Conservation (phyloP, 2,888 invertebrate species). For the Eupithecia centaureata region DNA sequence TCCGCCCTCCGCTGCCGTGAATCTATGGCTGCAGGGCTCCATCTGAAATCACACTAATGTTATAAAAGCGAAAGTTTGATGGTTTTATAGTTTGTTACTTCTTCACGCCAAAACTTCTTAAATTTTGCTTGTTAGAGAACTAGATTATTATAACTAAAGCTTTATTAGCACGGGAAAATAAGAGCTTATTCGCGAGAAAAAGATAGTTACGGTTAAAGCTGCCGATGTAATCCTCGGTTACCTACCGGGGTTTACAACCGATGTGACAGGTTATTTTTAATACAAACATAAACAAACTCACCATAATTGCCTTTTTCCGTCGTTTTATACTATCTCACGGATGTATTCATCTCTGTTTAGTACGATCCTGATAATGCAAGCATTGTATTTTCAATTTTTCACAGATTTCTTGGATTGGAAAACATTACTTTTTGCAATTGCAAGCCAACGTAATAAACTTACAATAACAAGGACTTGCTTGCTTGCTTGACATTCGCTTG, state of each 20-base stretch:
- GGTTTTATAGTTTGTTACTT: constrained; percentile 25
- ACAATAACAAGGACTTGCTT: too few relatives aligned
- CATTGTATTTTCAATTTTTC: constrained; percentile 5
- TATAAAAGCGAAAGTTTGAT: constrained; percentile 31
- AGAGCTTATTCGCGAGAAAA: background rate
- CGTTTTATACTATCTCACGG: background rate
- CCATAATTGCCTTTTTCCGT: background rate
- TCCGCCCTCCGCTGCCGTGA: constrained; percentile 76
- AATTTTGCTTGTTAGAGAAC: too few relatives aligned
- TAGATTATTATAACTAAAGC: background rate
- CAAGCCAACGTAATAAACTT: background rate
- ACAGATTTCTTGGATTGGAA: background rate
- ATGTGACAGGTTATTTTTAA: background rate
- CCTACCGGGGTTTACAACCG: background rate
- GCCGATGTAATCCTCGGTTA: background rate
- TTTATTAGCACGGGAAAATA: background rate
- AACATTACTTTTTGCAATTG: background rate
- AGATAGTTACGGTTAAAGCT: background rate
- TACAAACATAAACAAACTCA: background rate
- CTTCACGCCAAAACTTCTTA: background rate
- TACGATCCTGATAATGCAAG: background rate
- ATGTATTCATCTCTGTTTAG: background rate
- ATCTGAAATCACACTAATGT: constrained; percentile 41
- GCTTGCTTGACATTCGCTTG: too few relatives aligned
- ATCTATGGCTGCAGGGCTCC: constrained; percentile 69